These are phyloP conservation scores for Aphrophora alni DNA, from an alignment of 2,888 invertebrate genomes.

Conservation along the genomic window DNA sequence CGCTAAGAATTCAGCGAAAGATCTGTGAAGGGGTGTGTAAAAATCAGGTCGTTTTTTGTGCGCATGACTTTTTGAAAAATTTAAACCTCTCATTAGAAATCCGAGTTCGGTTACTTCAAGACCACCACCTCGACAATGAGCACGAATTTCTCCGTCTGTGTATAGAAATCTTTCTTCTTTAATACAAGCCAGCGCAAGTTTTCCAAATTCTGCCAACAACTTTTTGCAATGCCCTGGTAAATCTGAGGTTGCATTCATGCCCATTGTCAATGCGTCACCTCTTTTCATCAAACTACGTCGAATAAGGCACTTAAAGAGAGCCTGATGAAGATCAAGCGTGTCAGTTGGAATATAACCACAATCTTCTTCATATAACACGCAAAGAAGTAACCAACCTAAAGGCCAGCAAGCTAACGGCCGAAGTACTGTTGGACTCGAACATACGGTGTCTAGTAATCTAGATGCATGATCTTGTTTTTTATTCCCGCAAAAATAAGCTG, in stretches of 20 bases:
- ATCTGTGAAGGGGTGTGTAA: slow-evolving; percentile 61
- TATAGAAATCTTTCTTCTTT: slow-evolving; percentile 60
- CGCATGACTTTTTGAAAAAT: slow-evolving; percentile 56
- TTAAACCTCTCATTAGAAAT: slow-evolving; percentile 58
- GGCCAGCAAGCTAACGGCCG: slow-evolving; percentile 61
- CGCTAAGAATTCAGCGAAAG: slow-evolving; percentile 62
- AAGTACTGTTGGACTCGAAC: slow-evolving; percentile 56
- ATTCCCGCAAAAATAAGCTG: slow-evolving; percentile 57
- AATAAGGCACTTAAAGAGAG: slow-evolving; percentile 59
- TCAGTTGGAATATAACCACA: slow-evolving; percentile 57
- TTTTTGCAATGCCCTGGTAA: slow-evolving; percentile 59
- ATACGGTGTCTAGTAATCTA: slow-evolving; percentile 57
- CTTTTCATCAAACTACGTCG: slow-evolving; percentile 56
- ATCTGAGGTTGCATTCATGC: slow-evolving; percentile 54
- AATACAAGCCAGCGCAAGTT: slow-evolving; percentile 60
- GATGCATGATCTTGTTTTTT: slow-evolving; percentile 46
- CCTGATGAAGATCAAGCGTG: slow-evolving; percentile 58
- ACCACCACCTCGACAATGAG: slow-evolving; percentile 45
- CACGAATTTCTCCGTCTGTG: slow-evolving; percentile 60
- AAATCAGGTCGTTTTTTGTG: slow-evolving; percentile 58
- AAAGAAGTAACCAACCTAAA: slow-evolving; percentile 62
- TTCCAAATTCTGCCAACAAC: slow-evolving; percentile 62
- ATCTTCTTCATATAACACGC: slow-evolving; percentile 61
- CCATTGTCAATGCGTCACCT: slow-evolving; percentile 54
- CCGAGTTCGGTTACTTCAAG: slow-evolving; percentile 56